Evolutionary conservation across 2,113 vertebrate species (phyloP).

Genomic region (Boulengeromyrus knoepffleri): DNA sequence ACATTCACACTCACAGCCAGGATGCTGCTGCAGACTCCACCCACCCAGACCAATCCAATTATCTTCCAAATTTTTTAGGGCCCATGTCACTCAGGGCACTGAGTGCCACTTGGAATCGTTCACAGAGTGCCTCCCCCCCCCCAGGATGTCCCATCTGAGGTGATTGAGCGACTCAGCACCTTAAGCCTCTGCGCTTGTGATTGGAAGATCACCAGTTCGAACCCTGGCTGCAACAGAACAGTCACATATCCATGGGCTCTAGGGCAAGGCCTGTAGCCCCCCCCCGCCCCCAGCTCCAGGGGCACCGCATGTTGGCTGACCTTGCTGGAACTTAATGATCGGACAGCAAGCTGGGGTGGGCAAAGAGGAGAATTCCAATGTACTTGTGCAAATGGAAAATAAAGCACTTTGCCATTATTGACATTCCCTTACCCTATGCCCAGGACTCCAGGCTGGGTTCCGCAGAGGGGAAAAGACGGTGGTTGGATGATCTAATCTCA

Average conservation of each 20-base stretch:
- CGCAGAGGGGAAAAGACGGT: background rate
- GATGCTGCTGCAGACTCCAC: background rate
- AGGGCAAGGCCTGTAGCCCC: no score
- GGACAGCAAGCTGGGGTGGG: background rate
- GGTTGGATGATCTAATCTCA: background rate
- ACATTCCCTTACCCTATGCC: background rate
- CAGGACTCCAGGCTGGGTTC: background rate
- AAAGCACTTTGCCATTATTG: background rate
- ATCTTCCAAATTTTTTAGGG: background rate
- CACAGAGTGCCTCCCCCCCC: background rate
- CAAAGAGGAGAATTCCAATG: background rate
- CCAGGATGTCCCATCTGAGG: background rate
- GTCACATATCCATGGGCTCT: background rate
- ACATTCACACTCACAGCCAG: background rate
- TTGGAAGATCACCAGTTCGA: background rate
- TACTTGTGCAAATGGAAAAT: background rate
- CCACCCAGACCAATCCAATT: background rate
- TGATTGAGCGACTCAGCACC: background rate
- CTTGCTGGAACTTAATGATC: no score
- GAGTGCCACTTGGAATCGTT: background rate
- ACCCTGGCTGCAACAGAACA: background rate
- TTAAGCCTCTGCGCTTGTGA: background rate
- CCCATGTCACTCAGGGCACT: background rate
- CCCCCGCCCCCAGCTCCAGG: background rate
- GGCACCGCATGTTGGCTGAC: background rate